Percentiles rank a stretch among this genome's conserved stretches.
phyloP scores from a whole-genome alignment of 2,888 invertebrate genomes.

The Scaptomyza cyrtandrae region DNA sequence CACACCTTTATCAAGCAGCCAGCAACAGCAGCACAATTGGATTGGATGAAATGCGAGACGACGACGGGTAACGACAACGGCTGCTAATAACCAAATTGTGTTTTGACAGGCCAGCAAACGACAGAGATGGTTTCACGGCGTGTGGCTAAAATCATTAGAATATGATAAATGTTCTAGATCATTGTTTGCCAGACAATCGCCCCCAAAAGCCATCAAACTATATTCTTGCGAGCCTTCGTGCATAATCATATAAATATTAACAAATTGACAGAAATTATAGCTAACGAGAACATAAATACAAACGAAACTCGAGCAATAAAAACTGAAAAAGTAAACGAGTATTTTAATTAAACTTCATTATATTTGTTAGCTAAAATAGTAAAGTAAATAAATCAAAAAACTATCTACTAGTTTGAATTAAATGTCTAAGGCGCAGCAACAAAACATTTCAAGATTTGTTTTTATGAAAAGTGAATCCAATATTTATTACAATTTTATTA shows the following conservation, averaged over 20 bases:
- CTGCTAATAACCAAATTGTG: slow-evolving; percentile 75
- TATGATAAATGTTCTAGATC: slow-evolving; percentile 67
- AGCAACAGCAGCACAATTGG: slow-evolving; percentile 47
- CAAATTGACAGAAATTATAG: slow-evolving; percentile 40
- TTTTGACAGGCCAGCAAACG: slow-evolving; percentile 65
- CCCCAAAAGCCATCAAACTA: slow-evolving; percentile 40
- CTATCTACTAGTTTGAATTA: background rate
- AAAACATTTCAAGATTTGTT: no score
- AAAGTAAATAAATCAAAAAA: background rate
- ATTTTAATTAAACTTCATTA: background rate
- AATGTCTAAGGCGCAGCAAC: background rate
- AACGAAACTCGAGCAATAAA: slow-evolving; percentile 19
- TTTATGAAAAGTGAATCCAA: no score
- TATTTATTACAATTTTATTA: no score
- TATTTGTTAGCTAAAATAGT: background rate
- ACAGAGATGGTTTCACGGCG: slow-evolving; percentile 15
- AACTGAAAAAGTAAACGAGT: background rate
- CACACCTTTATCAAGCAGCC: slow-evolving; percentile 77
- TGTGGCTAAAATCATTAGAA: slow-evolving; percentile 61
- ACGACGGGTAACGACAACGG: slow-evolving; percentile 14
- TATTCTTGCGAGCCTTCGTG: slow-evolving; percentile 43
- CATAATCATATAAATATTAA: slow-evolving; percentile 45
- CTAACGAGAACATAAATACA: slow-evolving; percentile 9
- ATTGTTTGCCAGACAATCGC: slow-evolving; percentile 59
- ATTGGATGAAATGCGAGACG: slow-evolving; percentile 77